Base-by-base conservation (phyloP, 2,113 vertebrate species). In the Callionymus lyra region DNA sequence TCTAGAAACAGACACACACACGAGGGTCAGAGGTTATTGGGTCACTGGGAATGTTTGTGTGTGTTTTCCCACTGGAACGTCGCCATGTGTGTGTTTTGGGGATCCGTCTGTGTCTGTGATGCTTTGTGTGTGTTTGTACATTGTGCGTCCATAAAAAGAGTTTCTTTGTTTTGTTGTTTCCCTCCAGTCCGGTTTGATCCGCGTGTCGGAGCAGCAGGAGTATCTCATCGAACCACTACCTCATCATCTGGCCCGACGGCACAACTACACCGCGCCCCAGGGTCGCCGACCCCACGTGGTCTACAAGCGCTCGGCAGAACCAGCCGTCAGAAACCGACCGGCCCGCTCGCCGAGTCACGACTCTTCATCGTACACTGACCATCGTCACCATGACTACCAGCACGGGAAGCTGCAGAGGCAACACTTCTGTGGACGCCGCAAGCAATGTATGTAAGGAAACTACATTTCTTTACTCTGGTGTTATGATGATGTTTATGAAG, bases 381-480 rank as follows among this genome's bases (percentile, higher is more conserved):
- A 65, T 12, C 82, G 37, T 34, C 84, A 58, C 6, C 73, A 68
- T 47, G 64, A 59, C 48, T 65, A 70, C 68, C 81, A 65, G 50
- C 87, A 72, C 2, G 68, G 70, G 65, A 88, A 71, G 70, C 66
- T 80, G 55, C 87, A 83, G 77, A 94, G 80, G 80, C 91, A 91
- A 59, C 91, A 97, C 70, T 97, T 93, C 87, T 98, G 94, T 86
- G 94, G 94, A 88, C 91, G 78, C 77, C 91, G 89, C 87, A 95
- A 93, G 91, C 92, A 96, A 95, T 93, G 95, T 98, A 94, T 97
- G 95, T 97, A 93, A 94, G 93, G 90, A 86, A 91, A 87, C 85
- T n/a, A n/a, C n/a, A n/a, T n/a, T 50, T 65, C 70, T 78, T 73
- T 49, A 27, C 21, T 27, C 21, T 27, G 21, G 4, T 8, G 21